phyloP scores from a whole-genome alignment of 2,888 invertebrate species.

The Eupeodes latifasciatus region DNA sequence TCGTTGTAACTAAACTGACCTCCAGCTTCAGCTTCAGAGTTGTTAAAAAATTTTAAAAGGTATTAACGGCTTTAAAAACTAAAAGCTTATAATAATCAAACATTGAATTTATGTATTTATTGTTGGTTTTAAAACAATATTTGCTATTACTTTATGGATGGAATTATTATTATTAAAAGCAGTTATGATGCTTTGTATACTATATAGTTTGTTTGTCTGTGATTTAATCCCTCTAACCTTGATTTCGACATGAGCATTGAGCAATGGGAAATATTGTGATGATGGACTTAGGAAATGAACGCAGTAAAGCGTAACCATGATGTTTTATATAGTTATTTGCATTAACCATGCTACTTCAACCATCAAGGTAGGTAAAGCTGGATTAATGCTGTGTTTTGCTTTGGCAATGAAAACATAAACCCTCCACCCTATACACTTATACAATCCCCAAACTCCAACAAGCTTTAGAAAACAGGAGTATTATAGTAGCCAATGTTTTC shows the following conservation, averaged over 20 bases:
- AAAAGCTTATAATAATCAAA: no score
- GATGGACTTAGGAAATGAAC: constrained; percentile 14
- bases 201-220: constrained; percentile 2
- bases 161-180: no score
- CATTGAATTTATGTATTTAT: no score
- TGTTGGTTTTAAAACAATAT: no score
- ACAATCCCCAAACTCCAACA: no score
- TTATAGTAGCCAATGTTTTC: not conserved
- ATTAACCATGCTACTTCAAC: constrained; percentile 29
- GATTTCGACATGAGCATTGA: constrained; percentile 34
- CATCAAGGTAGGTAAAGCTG: constrained; percentile 15
- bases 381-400: constrained; percentile 16
- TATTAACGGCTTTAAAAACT: no score
- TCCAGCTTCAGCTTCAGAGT: no score
- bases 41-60: no score
- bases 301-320: constrained; percentile 17
- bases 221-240: constrained; percentile 44
- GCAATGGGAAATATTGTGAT: constrained; percentile 6
- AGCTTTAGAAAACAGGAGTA: not conserved
- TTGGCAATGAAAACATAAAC: constrained; percentile 18
- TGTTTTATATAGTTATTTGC: constrained; percentile 34
- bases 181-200: not conserved
- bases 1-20: no score
- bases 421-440: not conserved
- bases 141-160: no score